These are phyloP conservation scores for Pandemis corylana DNA, from an alignment of 2,888 invertebrate species.

Conservation along the genomic window DNA sequence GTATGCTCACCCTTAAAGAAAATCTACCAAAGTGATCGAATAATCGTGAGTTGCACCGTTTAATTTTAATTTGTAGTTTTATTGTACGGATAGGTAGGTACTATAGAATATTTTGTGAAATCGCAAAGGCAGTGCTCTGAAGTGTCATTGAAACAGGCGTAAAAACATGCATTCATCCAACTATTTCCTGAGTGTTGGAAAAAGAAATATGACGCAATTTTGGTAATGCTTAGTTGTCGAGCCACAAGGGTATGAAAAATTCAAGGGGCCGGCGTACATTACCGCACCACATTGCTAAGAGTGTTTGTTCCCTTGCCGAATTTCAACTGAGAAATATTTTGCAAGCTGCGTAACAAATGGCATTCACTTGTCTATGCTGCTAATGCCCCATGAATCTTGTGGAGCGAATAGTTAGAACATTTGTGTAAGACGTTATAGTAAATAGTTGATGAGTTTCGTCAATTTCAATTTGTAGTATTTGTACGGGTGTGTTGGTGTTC, in stretches of 20 bases:
- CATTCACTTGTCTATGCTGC: slow-evolving; percentile 50
- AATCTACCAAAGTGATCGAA: no score
- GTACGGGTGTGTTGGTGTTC: not conserved
- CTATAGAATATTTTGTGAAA: no score
- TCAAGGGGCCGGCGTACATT: slow-evolving; percentile 81
- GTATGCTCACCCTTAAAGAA: no score
- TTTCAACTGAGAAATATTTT: slow-evolving; percentile 72
- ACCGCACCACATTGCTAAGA: slow-evolving; percentile 77
- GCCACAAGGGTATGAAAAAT: slow-evolving; percentile 84
- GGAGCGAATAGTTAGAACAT: slow-evolving; percentile 19
- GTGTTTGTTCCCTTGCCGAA: slow-evolving; percentile 74
- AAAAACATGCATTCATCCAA: slow-evolving; percentile 71
- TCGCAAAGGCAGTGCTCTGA: slow-evolving; percentile 14
- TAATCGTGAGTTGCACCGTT: no score
- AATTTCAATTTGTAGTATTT: not conserved
- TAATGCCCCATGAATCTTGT: slow-evolving; percentile 32
- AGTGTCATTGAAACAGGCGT: slow-evolving; percentile 55
- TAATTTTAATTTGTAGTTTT: no score
- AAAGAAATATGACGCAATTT: slow-evolving; percentile 85
- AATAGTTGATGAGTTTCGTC: slow-evolving; percentile 3
- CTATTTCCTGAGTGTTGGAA: slow-evolving; percentile 76
- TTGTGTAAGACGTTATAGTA: not conserved
- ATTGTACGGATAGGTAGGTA: no score
- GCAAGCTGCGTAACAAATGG: slow-evolving; percentile 62
- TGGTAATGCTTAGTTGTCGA: slow-evolving; percentile 83